phyloP scores from a whole-genome alignment of 1,140 invertebrate genomes.

The Theocolax elegans region DNA sequence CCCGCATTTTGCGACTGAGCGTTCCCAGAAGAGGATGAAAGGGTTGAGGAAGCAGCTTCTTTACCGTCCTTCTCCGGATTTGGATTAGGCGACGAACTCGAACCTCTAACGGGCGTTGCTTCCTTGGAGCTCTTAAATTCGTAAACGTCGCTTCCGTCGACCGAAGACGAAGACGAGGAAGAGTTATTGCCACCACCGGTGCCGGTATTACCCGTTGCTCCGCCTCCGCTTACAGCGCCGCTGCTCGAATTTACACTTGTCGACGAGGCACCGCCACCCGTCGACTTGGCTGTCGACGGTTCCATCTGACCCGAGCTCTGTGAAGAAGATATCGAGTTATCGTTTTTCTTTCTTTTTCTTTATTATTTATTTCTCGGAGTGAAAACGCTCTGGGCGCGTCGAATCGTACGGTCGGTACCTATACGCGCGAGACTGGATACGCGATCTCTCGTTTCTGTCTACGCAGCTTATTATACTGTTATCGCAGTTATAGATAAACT shows the following conservation, averaged over 20 bases:
- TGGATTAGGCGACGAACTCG: constrained; percentile 64
- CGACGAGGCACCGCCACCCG: constrained; percentile 43
- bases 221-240: neutral
- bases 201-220: neutral
- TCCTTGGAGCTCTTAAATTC: constrained; percentile 74
- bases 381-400: too few relatives aligned
- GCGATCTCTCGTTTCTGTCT: too few relatives aligned
- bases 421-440: too few relatives aligned
- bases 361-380: too few relatives aligned
- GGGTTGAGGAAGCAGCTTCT: constrained; percentile 45
- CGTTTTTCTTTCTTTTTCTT: too few relatives aligned
- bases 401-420: too few relatives aligned
- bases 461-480: too few relatives aligned
- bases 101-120: constrained; percentile 59
- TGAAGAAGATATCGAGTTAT: too few relatives aligned
- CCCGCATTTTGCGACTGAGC: constrained; percentile 41
- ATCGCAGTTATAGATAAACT: too few relatives aligned
- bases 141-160: constrained; percentile 68
- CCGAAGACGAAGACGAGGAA: constrained; percentile 50
- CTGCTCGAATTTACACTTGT: constrained; percentile 44
- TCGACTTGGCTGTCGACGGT: constrained; percentile 49
- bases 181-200: constrained; percentile 1
- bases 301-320: constrained; percentile 59
- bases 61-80: constrained; percentile 57
- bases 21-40: neutral